phyloP scores from a whole-genome alignment of 2,113 vertebrate species.

The Upupa epops region DNA sequence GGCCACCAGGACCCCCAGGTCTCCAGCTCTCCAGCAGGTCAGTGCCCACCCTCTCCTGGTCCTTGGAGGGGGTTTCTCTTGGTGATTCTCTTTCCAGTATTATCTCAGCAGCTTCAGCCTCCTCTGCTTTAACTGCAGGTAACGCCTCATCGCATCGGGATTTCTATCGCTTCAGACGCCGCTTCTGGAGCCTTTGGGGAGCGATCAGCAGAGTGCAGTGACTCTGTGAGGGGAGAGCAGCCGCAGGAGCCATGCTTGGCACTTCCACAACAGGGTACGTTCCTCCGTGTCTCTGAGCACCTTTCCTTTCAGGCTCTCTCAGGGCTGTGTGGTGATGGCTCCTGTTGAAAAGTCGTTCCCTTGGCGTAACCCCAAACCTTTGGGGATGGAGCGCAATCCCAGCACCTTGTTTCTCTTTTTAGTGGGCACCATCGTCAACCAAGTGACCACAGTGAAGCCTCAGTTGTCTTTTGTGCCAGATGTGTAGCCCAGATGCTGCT shows the following conservation, averaged over 20 bases:
- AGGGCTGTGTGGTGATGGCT: too few relatives aligned
- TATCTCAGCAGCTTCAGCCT: background rate
- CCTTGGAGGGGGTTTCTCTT: too few relatives aligned
- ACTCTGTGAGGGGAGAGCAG: background rate
- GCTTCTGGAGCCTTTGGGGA: background rate
- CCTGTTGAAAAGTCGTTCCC: too few relatives aligned
- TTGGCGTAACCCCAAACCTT: background rate
- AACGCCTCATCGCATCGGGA: background rate
- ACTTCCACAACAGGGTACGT: background rate
- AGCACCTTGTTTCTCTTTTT: background rate
- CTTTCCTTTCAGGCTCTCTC: too few relatives aligned
- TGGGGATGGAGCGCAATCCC: background rate
- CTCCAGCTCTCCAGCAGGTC: too few relatives aligned
- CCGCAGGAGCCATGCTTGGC: background rate
- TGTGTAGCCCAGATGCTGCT: background rate
- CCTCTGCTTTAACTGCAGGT: background rate
- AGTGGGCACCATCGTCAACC: fast-evolving
- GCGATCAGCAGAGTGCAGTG: background rate
- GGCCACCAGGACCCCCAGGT: too few relatives aligned
- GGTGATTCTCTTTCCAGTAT: background rate
- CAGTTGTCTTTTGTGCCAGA: fast-evolving
- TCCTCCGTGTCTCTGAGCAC: too few relatives aligned
- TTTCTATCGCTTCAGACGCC: background rate
- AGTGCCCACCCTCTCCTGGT: too few relatives aligned
- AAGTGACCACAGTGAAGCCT: background rate